phyloP scores from a whole-genome alignment of 2,797 vertebrate genomes.

The Carduelis carduelis region DNA sequence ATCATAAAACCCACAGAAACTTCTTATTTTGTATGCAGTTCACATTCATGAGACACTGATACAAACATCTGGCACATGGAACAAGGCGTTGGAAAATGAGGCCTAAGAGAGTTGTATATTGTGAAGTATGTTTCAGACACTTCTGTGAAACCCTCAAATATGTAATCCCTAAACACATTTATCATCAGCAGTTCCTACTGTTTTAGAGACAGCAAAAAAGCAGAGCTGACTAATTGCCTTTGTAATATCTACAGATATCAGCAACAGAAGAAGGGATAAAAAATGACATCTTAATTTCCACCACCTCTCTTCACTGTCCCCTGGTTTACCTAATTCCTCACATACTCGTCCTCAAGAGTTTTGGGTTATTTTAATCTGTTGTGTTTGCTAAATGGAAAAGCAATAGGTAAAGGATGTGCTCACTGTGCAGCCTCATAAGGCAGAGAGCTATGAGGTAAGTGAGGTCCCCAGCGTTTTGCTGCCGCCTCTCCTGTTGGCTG shows the following conservation, averaged over 20 bases:
- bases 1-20: not conserved
- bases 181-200: not conserved
- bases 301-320: not conserved
- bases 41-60: not conserved
- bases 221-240: not conserved
- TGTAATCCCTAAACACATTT: not conserved
- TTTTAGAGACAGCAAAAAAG: not conserved
- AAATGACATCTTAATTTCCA: not conserved
- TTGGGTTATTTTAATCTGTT: not conserved
- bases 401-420: not conserved
- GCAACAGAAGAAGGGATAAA: not conserved
- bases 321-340: not conserved
- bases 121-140: not conserved
- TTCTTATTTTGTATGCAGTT: not conserved
- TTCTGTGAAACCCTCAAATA: not conserved
- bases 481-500: fast-evolving
- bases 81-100: not conserved
- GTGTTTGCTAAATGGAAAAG: not conserved
- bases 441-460: not conserved
- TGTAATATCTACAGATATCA: not conserved
- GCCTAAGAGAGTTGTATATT: not conserved
- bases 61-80: not conserved
- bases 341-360: not conserved
- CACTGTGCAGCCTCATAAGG: not conserved
- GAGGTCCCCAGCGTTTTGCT: not conserved